phyloP scores from a whole-genome alignment of 2,113 vertebrate genomes.

The Echinops telfairi region DNA sequence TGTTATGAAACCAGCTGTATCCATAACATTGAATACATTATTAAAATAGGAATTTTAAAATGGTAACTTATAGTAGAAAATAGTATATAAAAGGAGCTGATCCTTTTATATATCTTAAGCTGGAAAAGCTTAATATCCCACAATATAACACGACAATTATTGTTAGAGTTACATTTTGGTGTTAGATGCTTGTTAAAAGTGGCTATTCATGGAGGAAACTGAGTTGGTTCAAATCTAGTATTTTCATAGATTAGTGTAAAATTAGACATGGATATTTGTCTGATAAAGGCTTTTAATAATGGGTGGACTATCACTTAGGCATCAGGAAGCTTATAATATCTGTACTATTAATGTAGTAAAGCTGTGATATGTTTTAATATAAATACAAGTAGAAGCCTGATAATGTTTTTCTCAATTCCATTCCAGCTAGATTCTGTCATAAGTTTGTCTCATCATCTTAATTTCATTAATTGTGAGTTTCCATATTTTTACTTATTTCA shows the following conservation, averaged over 20 bases:
- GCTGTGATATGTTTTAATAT: neutral
- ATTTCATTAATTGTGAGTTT: slow-evolving; percentile 29
- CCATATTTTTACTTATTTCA: neutral
- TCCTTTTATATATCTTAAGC: too few species aligned
- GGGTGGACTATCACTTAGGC: neutral
- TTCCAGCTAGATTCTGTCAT: neutral
- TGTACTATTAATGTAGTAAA: neutral
- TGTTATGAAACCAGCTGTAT: slow-evolving; percentile 13
- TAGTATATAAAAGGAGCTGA: neutral
- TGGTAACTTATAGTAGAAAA: neutral
- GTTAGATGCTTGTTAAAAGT: neutral
- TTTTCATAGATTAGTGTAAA: neutral
- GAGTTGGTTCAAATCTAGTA: neutral
- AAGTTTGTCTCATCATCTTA: neutral
- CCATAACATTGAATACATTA: neutral
- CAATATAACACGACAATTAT: too few species aligned
- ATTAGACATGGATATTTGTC: neutral
- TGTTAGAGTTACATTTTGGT: neutral
- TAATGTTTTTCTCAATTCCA: neutral
- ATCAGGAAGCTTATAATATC: neutral
- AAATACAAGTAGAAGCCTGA: neutral
- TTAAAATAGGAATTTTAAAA: slow-evolving; percentile 36
- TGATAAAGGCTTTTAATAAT: neutral
- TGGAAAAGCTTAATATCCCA: too few species aligned
- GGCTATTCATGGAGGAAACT: neutral